These are phyloP conservation scores for Nemopilema nomurai DNA, from an alignment of 30 jellyfish, hydroid and myxozoan genomes.

Conservation along the genomic window DNA sequence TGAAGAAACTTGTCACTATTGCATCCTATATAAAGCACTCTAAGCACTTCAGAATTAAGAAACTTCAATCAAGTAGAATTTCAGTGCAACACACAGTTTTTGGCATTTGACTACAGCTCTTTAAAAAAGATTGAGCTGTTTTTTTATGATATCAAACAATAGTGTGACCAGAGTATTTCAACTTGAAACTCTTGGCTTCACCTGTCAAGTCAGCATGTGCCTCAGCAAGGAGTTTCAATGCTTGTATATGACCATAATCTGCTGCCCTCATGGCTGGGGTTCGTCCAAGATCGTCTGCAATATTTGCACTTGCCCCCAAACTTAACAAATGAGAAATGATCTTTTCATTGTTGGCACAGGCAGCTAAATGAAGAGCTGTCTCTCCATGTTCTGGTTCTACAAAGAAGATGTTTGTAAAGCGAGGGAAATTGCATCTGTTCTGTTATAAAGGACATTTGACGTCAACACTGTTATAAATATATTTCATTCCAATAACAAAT, in stretches of 20 bases:
- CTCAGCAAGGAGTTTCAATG: constrained; percentile 68
- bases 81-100: no score
- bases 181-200: neutral
- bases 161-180: neutral
- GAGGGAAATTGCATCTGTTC: no score
- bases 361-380: constrained; percentile 90
- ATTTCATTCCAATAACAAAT: no score
- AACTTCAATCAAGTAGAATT: no score
- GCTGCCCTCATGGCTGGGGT: constrained; percentile 97
- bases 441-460: no score
- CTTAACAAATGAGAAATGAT: constrained; percentile 61
- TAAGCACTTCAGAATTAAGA: no score
- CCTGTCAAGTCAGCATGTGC: constrained; percentile 90
- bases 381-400: constrained; percentile 81
- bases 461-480: no score
- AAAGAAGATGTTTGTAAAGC: neutral
- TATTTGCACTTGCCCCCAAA: constrained; percentile 90
- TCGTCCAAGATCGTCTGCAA: constrained; percentile 72
- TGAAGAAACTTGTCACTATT: no score
- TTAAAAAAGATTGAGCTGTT: no score
- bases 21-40: no score
- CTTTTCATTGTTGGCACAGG: constrained; percentile 79
- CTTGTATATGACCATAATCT: constrained; percentile 89
- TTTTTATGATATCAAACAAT: no score
- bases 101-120: no score